phyloP scores from a whole-genome alignment of 1,140 invertebrate genomes.

The Drosophila biarmipes region DNA sequence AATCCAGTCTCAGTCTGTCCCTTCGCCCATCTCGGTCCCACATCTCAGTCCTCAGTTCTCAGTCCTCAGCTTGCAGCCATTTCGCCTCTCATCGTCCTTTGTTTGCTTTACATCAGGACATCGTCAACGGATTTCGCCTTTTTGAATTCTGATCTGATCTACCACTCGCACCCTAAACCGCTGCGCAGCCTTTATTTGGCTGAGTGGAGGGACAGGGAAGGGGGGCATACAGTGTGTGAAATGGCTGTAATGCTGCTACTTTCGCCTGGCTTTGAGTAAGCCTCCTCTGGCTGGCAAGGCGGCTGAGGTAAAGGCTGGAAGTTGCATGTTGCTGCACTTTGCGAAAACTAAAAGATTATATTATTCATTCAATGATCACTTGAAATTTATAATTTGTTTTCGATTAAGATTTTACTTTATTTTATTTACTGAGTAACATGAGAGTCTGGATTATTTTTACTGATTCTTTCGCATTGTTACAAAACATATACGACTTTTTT shows the following conservation, averaged over 20 bases:
- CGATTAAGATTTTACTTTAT: too few species aligned
- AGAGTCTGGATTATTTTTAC: too few species aligned
- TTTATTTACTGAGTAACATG: too few species aligned
- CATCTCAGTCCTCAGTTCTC: background rate
- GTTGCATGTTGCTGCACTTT: constrained; percentile 14
- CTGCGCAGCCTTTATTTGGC: constrained; percentile 28
- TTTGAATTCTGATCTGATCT: constrained; percentile 52
- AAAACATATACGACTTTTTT: background rate
- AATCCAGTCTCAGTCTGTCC: constrained; percentile 27
- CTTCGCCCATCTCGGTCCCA: background rate
- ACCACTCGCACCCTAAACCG: constrained; percentile 30
- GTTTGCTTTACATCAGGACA: constrained; percentile 73
- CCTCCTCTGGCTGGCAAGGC: constrained; percentile 31
- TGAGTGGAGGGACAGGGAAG: constrained; percentile 6
- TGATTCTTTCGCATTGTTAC: too few species aligned
- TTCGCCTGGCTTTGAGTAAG: constrained; percentile 63
- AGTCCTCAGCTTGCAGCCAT: background rate
- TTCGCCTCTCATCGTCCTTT: constrained; percentile 40
- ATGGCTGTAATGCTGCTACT: constrained; percentile 46
- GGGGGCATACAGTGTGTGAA: constrained; percentile 15
- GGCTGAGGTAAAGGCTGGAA: constrained; percentile 15
- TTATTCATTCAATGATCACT: too few species aligned
- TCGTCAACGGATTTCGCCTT: constrained; percentile 49
- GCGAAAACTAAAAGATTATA: background rate
- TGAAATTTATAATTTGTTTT: too few species aligned